phyloP scores from a whole-genome alignment of 2,113 vertebrate genomes.

The Lepus timidus region DNA sequence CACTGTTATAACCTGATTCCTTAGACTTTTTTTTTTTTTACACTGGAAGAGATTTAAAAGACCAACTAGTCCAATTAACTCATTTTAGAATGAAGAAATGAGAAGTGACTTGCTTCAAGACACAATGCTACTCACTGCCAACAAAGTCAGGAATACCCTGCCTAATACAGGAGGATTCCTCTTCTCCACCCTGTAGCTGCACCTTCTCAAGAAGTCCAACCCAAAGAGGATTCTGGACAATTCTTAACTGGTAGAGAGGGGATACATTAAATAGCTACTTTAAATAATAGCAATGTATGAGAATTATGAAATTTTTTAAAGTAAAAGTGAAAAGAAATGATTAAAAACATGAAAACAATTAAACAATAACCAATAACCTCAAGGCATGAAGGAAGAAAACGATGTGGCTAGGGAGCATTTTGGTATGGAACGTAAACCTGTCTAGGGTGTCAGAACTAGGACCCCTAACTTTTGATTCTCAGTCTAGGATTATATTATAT shows the following conservation, averaged over 20 bases:
- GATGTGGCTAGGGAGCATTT: background rate
- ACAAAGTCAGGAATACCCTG: background rate
- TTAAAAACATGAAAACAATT: slow-evolving; percentile 18
- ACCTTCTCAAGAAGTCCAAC: background rate
- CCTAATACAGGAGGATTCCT: background rate
- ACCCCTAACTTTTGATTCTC: background rate
- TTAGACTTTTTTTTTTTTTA: background rate
- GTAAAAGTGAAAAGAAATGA: slow-evolving; percentile 31
- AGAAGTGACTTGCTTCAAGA: background rate
- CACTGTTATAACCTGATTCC: background rate
- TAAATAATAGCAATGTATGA: slow-evolving; percentile 13
- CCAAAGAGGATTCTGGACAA: slow-evolving; percentile 5
- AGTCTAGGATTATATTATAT: background rate
- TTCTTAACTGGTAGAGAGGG: background rate
- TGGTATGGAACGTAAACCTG: background rate
- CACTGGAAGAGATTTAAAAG: background rate
- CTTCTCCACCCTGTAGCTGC: background rate
- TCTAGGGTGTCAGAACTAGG: background rate
- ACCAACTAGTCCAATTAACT: background rate
- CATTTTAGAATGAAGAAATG: background rate
- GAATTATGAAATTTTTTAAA: background rate
- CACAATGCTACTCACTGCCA: background rate
- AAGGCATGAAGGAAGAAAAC: background rate
- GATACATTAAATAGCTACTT: background rate
- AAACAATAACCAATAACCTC: background rate